Base-by-base conservation (phyloP, 1,140 invertebrate genomes). In the Lithobius niger region DNA sequence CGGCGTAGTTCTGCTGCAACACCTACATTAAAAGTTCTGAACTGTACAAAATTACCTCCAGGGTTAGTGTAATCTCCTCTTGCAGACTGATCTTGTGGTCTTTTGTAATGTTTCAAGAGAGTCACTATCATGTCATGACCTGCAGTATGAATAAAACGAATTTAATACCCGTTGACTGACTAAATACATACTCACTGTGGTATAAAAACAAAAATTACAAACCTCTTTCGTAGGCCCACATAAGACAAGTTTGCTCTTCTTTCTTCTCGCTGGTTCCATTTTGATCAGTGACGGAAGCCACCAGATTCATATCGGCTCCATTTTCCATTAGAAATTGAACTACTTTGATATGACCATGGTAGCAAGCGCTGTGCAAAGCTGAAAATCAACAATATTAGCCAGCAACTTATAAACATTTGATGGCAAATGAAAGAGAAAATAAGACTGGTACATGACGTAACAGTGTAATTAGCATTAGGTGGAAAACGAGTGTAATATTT, bases 161-260 rank as follows among this genome's bases (percentile, higher is more conserved):
- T 40, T 40, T 40, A 40, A 40, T 40, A 13, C 18, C 31, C 31
- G 10, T 40, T 40, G n/a, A n/a, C n/a, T n/a, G n/a, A n/a, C n/a
- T n/a, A n/a, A n/a, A n/a, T n/a, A n/a, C n/a, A n/a, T n/a, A n/a
- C n/a, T n/a, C n/a, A n/a, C n/a, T n/a, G n/a, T n/a, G n/a, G n/a
- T n/a, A n/a, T n/a, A n/a, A n/a, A n/a, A n/a, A 40, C 31, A 40
- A 40, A 13, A 40, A 18, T 40, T 40, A 40, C 18, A 40, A 18
- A 21, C 74, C 74, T 65, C 66, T 65, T 57, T 75, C 74, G 61
- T 74, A 75, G 2, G 74, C 74, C 74, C 74, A 75, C 62, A 74
- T 68, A 13, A 75, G 61, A 3, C 72, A 70, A 13, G 73, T 75
- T 59, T 75, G 74, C 52, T 72, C 70, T 49, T 71, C 69, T 19